Percentiles rank a stretch among this genome's conserved stretches.
Conservation (phyloP, 2,888 invertebrate species). For the Apamea crenata region DNA sequence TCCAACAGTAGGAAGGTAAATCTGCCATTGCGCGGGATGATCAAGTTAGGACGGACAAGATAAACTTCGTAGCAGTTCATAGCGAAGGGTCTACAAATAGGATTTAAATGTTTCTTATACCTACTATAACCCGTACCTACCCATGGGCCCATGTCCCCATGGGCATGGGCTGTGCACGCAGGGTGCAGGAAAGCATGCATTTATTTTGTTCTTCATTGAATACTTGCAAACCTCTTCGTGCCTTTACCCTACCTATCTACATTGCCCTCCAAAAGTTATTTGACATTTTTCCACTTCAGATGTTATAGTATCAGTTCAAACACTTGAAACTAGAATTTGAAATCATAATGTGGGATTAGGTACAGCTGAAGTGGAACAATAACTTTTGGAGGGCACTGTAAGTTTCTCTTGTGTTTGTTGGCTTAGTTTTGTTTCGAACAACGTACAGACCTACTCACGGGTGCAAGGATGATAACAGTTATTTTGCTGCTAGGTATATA, state of each 20-base stretch:
- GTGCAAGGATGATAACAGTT: constrained; percentile 44
- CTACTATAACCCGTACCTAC: no score
- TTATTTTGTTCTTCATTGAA: background rate
- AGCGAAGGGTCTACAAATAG: background rate
- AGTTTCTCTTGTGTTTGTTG: background rate
- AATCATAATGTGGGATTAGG: no score
- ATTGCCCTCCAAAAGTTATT: no score
- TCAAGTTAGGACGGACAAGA: background rate
- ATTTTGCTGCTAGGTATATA: constrained; percentile 29
- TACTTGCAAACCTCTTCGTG: background rate
- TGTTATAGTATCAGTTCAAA: no score
- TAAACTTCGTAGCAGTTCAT: background rate
- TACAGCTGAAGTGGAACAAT: background rate
- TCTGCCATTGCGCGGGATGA: background rate
- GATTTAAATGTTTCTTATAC: no score
- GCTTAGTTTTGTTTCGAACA: background rate
- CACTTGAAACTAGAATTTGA: no score
- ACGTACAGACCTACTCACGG: constrained; percentile 4
- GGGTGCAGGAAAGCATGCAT: background rate
- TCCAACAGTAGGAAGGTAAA: background rate
- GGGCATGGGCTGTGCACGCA: background rate
- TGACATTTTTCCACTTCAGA: background rate
- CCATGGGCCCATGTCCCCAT: no score
- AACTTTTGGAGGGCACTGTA: background rate
- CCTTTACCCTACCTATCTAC: background rate